A percentile compares a stretch with the other conserved stretches of the same genome.
Conservation (phyloP, 2,113 vertebrate species). For the Calidris pugnax region DNA sequence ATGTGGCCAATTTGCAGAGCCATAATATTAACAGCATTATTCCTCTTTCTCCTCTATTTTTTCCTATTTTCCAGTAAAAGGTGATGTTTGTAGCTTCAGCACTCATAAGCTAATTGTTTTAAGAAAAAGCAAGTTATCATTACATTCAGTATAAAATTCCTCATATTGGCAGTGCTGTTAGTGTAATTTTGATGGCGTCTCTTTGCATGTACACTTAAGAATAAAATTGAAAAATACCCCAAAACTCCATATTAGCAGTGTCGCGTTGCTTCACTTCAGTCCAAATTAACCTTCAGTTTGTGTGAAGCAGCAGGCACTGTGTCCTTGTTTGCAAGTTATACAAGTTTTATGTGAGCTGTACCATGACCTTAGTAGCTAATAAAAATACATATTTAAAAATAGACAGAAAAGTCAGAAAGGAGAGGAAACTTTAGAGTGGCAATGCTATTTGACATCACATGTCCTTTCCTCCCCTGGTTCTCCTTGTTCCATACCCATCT, state of each 20-base stretch:
- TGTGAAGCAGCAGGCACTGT: neutral
- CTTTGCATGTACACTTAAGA: neutral
- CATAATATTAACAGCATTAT: neutral
- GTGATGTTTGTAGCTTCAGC: neutral
- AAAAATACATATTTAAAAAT: constrained; percentile 47
- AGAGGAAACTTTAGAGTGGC: neutral
- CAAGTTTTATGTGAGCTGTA: neutral
- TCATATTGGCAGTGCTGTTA: neutral
- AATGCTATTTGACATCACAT: neutral
- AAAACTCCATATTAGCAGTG: neutral
- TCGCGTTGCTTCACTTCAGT: neutral
- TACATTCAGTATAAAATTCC: neutral
- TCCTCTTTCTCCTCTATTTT: neutral
- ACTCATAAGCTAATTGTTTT: neutral
- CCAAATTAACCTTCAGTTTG: constrained; percentile 38
- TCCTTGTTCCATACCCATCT: neutral
- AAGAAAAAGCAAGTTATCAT: neutral
- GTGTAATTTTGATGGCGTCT: neutral
- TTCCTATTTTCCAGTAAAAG: neutral
- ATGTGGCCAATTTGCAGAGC: neutral
- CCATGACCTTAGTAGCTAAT: constrained; percentile 6
- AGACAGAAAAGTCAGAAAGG: constrained; percentile 2
- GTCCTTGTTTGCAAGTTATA: constrained; percentile 16
- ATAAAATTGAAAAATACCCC: neutral
- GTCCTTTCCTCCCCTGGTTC: neutral